phyloP scores from a whole-genome alignment of 2,888 invertebrate species.

The Andrena bicolor region DNA sequence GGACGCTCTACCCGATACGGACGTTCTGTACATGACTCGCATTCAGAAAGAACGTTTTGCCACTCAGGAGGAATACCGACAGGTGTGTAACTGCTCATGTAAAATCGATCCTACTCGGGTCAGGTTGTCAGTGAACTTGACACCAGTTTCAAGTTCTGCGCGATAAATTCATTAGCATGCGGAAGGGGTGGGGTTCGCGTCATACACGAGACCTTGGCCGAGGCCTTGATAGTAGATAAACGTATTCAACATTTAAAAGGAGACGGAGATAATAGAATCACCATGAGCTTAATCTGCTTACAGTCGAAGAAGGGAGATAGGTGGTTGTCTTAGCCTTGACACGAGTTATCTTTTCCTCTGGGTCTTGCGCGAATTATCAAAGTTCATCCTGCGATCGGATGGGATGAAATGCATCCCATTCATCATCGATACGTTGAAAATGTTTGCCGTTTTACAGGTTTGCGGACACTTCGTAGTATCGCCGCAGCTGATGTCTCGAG shows the following conservation, averaged over 20 bases:
- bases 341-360: no score
- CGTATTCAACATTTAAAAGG: background rate
- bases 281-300: no score
- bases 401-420: no score
- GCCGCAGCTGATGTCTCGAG: constrained; percentile 97
- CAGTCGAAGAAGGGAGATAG: no score
- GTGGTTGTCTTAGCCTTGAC: no score
- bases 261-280: no score
- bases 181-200: background rate
- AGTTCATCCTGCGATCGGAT: no score
- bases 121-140: constrained; percentile 5
- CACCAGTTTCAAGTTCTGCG: background rate
- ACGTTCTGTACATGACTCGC: constrained; percentile 99
- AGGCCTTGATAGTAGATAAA: background rate
- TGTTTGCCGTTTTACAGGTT: constrained; percentile 86
- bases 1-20: constrained; percentile 95
- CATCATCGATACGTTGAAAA: background rate
- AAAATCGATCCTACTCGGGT: background rate
- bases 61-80: constrained; percentile 93
- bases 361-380: no score
- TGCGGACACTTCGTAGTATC: constrained; percentile 96
- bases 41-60: constrained; percentile 97
- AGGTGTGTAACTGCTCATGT: constrained; percentile 86
- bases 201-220: background rate
- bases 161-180: background rate